Conservation (phyloP, 1,140 invertebrate species). For the Pachyrhynchus sulphureomaculatus region DNA sequence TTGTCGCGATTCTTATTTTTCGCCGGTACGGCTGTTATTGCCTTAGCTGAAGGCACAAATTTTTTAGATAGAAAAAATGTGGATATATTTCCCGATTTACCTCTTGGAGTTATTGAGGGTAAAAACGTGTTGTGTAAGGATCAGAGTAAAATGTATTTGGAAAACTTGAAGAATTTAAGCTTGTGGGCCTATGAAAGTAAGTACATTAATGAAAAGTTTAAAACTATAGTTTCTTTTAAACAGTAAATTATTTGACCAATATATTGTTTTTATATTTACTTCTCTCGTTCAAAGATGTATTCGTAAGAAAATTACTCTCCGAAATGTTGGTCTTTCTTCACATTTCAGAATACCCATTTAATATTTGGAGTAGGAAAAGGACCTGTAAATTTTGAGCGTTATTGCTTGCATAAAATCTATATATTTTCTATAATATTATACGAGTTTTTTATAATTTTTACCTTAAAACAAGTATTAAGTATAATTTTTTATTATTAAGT, state of each 20-base stretch:
- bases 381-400: too few relatives aligned
- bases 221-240: neutral
- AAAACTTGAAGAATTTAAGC: constrained; percentile 37
- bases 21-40: neutral
- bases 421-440: too few relatives aligned
- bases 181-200: constrained; percentile 43
- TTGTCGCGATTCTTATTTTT: constrained; percentile 3
- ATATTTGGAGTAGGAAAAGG: too few relatives aligned
- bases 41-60: neutral
- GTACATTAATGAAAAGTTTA: neutral
- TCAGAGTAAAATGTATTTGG: constrained; percentile 36
- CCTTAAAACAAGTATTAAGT: too few relatives aligned
- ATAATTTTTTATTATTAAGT: too few relatives aligned
- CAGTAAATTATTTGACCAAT: neutral
- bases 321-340: too few relatives aligned
- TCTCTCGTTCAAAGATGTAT: too few relatives aligned
- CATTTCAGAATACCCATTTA: too few relatives aligned
- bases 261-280: too few relatives aligned
- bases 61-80: constrained; percentile 1
- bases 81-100: constrained; percentile 36
- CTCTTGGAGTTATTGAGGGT: constrained; percentile 24
- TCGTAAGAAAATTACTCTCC: too few relatives aligned
- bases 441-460: too few relatives aligned
- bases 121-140: constrained; percentile 35
- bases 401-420: too few relatives aligned